Evolutionary conservation across 2,797 vertebrate species (phyloP).

Genomic region (Triplophysa yarkandensis): DNA sequence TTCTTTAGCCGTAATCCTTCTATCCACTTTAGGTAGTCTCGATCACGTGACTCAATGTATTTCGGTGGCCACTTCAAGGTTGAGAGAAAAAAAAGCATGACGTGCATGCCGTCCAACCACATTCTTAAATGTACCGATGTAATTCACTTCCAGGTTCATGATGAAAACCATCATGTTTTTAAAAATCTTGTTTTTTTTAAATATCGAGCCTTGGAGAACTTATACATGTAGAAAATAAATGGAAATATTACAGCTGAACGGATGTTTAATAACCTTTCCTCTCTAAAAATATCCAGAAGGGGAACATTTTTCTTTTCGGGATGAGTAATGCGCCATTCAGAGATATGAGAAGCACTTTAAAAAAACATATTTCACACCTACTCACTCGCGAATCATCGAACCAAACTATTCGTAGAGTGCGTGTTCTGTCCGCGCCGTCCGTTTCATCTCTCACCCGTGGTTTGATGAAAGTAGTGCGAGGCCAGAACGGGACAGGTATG

Average conservation of each 20-base stretch:
- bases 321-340: slow-evolving; percentile 6
- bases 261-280: slow-evolving; percentile 12
- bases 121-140: neutral
- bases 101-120: neutral
- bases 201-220: neutral
- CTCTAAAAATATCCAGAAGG: slow-evolving; percentile 15
- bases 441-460: slow-evolving; percentile 63
- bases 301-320: slow-evolving; percentile 3
- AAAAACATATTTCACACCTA: slow-evolving; percentile 13
- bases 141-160: neutral
- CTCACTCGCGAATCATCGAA: slow-evolving; percentile 7
- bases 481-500: slow-evolving; percentile 83
- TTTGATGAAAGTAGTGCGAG: slow-evolving; percentile 64
- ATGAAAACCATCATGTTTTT: neutral
- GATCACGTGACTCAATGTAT: neutral
- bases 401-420: neutral
- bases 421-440: slow-evolving; percentile 43
- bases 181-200: neutral
- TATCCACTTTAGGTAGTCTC: slow-evolving; percentile 10
- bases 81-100: slow-evolving; percentile 44
- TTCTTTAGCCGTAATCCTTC: slow-evolving; percentile 22
- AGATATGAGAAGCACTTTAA: slow-evolving; percentile 3
- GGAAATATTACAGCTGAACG: neutral
- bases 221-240: neutral
- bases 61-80: slow-evolving; percentile 6